These are phyloP conservation scores for Carposina sasakii DNA, from an alignment of 1,140 invertebrate genomes.

Conservation along the genomic window DNA sequence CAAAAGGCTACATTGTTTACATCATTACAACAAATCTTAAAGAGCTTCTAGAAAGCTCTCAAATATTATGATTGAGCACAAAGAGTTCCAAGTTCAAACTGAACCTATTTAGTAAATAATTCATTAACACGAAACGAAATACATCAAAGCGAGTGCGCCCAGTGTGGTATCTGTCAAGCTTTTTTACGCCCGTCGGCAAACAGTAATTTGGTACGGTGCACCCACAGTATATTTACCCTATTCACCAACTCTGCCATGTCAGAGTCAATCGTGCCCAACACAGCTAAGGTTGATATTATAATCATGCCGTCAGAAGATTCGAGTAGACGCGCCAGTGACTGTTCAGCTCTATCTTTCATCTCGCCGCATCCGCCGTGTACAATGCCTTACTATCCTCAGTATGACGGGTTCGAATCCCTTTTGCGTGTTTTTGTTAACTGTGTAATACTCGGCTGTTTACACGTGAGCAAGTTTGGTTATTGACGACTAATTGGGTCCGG, in stretches of 20 bases:
- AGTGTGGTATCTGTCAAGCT: slow-evolving; percentile 32
- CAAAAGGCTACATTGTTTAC: too few species aligned
- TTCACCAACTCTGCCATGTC: too few species aligned
- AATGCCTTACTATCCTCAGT: slow-evolving; percentile 26
- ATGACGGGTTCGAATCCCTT: slow-evolving; percentile 1
- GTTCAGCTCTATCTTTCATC: slow-evolving; percentile 31
- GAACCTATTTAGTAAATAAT: too few species aligned
- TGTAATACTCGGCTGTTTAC: slow-evolving; percentile 41
- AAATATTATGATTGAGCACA: too few species aligned
- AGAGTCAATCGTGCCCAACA: too few species aligned
- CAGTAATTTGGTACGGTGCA: slow-evolving; percentile 29
- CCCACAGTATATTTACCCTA: too few species aligned
- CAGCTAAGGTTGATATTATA: too few species aligned
- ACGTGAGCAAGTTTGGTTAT: slow-evolving; percentile 42
- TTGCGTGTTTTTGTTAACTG: neutral
- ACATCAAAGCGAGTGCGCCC: slow-evolving; percentile 20
- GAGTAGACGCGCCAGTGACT: slow-evolving; percentile 18
- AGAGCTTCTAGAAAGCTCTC: too few species aligned
- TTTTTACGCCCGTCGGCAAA: slow-evolving; percentile 36
- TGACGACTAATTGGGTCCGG: slow-evolving; percentile 46
- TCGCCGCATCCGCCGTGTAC: slow-evolving; percentile 38
- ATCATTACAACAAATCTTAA: too few species aligned
- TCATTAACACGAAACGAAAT: slow-evolving; percentile 14
- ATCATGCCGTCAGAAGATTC: too few species aligned
- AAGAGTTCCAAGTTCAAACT: too few species aligned